Base-by-base conservation (phyloP, 2,888 invertebrate species). In the Pyrrhosoma nymphula region DNA sequence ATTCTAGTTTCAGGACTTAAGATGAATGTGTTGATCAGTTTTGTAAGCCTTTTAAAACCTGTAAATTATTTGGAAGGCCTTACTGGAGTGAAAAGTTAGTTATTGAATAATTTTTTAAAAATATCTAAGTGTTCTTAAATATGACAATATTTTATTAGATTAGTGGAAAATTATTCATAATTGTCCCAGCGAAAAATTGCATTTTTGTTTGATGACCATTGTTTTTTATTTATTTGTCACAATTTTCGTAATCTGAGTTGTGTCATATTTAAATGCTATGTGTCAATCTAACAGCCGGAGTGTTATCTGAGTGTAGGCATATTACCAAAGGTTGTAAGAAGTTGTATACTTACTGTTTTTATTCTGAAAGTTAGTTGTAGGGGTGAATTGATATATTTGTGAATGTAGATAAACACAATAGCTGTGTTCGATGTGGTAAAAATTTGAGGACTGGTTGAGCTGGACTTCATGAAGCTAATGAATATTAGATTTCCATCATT, bases 51-150 rank as follows among this genome's bases (percentile, higher is more conserved):
- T n/a, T 3, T 69, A 82, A 82, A 35, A 82, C 18, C 82, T 82
- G 12, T 35, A 30, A 10, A 35, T 35, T 82, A 35, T 82, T 82
- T 82, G 35, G 82, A 35, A 35, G 82, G 82, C 82, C 82, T 30
- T 82, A 82, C 30, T 35, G 35, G 14, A 82, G 4, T 82, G 35
- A 82, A 82, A n/a, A 82, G 14, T 69, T n/a, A 23, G n/a, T 69
- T 69, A 35, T 82, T 35, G 26, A 69, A 69, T 69, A 69, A 82
- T 35, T 82, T 82, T 23, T 82, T 4, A 16, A 82, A 16, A 82
- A 82, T 35, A 82, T 82, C 35, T 14, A 82, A 82, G 82, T 82
- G 82, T 82, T 82, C 82, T 82, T 82, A 82, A 35, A 82, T 82
- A 35, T 82, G 82, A 82, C 82, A 82, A 82, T 82, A 82, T 82